These are phyloP conservation scores for Dendropsophus ebraccatus DNA, from an alignment of 2,113 vertebrate genomes.

Conservation along the genomic window DNA sequence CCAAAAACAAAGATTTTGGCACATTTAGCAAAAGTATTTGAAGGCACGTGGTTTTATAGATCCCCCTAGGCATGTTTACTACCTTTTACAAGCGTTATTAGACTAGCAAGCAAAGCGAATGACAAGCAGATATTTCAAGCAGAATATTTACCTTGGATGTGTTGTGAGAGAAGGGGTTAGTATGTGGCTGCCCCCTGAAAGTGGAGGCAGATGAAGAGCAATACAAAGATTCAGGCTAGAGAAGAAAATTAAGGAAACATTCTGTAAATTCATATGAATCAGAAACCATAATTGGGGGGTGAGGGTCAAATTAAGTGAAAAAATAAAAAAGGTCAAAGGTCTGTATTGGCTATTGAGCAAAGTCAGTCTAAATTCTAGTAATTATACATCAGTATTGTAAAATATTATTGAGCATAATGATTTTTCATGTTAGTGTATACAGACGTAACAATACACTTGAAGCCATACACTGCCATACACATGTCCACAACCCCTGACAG, in stretches of 20 bases:
- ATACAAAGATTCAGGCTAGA: conserved; percentile 74
- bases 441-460: too few species aligned
- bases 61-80: not conserved
- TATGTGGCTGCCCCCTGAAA: conserved; percentile 72
- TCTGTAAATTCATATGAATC: conserved; percentile 65
- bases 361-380: not conserved
- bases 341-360: not conserved
- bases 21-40: too few species aligned
- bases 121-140: conserved; percentile 64
- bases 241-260: conserved; percentile 68
- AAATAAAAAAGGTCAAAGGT: not conserved
- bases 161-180: conserved; percentile 73
- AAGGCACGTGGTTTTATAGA: not conserved
- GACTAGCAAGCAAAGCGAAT: not conserved
- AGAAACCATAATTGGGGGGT: conserved; percentile 50
- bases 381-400: too few species aligned
- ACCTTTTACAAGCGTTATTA: not conserved
- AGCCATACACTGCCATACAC: too few species aligned
- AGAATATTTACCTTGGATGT: conserved; percentile 75
- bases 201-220: conserved; percentile 71
- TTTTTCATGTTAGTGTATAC: too few species aligned
- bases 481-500: too few species aligned
- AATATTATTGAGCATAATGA: too few species aligned
- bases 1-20: too few species aligned
- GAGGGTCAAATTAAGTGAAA: conserved; percentile 57